Base-by-base conservation (phyloP, 2,888 invertebrate species). In the Uropetala carovei region DNA sequence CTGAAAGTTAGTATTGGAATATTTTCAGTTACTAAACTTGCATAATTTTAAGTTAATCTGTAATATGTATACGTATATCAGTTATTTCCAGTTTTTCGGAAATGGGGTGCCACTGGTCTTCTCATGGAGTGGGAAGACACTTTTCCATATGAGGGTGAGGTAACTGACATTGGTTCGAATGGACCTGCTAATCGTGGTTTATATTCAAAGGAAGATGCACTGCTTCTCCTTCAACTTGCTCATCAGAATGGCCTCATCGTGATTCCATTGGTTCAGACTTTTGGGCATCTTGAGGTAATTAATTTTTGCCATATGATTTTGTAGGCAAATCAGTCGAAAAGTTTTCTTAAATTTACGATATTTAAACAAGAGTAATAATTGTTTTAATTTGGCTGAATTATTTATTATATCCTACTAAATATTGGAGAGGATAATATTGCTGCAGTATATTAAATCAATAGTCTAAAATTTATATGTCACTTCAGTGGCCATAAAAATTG, bases 101-200 rank as follows among this genome's bases (percentile, higher is more conserved):
- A 96, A 94, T 96, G 97, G 96, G 97, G 98, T 43, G 98, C 97
- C 0, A 98, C 98, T 0, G 98, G 98, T 0, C 95, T 98, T 30
- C 95, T 98, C 16, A 94, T 98, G 82, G 98, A 98, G 95, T 98
- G 98, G 97, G 98, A 98, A 94, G 98, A 98, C 94, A 98, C 98
- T 93, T 98, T 98, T 95, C 98, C 98, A 0, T 98, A 97, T 94
- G 95, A 95, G 10, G 96, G 96, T 86, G 96, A 96, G 16, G 95
- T 98, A 91, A 95, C 95, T 22, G 96, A 95, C 9, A 96, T 96
- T 30, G 97, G 97, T 16, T 94, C 95, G 0, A 95, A 95, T 92
- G 95, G 95, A 83, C 95, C 96, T 0, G 94, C 94, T 93, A 95
- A 96, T 0, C 95, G 96, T 93, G 96, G 95, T 83, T 96, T 97